Evolutionary conservation across 35 echinoderm and acorn worm genomes (phyloP), one percentile per base, ranked within the genome.

Genomic region (Ophiothrix spiculata): DNA sequence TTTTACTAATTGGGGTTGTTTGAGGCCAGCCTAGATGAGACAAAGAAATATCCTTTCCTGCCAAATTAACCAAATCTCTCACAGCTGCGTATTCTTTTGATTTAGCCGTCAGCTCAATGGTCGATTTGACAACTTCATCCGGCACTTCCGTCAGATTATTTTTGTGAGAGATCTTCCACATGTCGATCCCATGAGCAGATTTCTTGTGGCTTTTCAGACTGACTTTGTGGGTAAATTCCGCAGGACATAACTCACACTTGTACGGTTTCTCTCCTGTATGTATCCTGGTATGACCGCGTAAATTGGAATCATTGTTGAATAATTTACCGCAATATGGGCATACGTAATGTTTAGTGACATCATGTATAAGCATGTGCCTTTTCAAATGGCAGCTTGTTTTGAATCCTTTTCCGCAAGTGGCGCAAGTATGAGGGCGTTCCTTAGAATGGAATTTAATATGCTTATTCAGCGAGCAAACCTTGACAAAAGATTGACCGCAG

Each of bases 241-340:
- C 32, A 28, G 78, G 78, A 89, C 87, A 89, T 19, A 75, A 25
- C 19, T 80, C 38, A 81, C 87, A 89, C 75, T 89, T 89, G 60
- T 89, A 89, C 31, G 87, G 87, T 38, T 89, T 89, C 34, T 89
- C 87, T 39, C 87, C 87, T 25, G 87, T 89, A n/a, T 89, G 87
- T 33, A 81, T 78, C 19, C 87, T 45, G 23, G 74, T 56, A 81
- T 89, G 87, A 21, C 56, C 60, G 1, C 38, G 42, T 15, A 89
- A 39, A 16, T 60, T 80, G 25, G 77, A 73, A 15, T 79, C 56
- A 29, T 69, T 78, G 34, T 56, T 79, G 60, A 81, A 81, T 21
- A 35, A 54, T 28, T 79, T 64, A 23, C 39, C 38, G 31, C 87
- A 89, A 23, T 69, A 41, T 32, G 36, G 29, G 29, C 87, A 89